Evolutionary conservation across 2,888 invertebrate genomes (phyloP), one percentile per base, ranked within the genome.

Genomic region (Furcula furcula): DNA sequence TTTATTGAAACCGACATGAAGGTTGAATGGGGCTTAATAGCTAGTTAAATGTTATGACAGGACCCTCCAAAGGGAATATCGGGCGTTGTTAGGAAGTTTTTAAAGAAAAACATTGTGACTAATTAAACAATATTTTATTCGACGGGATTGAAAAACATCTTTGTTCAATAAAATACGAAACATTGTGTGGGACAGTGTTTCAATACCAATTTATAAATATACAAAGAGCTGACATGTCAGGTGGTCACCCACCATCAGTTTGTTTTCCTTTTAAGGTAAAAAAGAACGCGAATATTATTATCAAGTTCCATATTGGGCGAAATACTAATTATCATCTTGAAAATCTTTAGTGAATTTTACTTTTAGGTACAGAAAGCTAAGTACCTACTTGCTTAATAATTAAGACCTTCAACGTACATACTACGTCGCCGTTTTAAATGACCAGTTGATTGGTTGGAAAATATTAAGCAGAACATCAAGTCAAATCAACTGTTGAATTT

Each of bases 11-110:
- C 31, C 34, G 49, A 44, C 36, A 29, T 34, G 34, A 53, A 33
- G 42, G 41, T 37, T 50, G 56, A 56, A 55, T 50, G 31, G 36
- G 31, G 33, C 46, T 51, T 36, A 45, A 53, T 49, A 30, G 36
- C 29, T 3, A 16, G 33, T 22, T 44, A 40, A 43, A 51, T 46
- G 28, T 54, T 56, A 34, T 48, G 51, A 46, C 41, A 43, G 32
- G 25, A 37, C 21, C 32, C 22, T 34, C 31, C 32, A 51, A 21
- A 12, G 23, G 32, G 20, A 29, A 33, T 35, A 31, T 44, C 29
- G 29, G 27, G 9, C 22, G 27, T 15, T 40, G 14, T 18, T 27
- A 11, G 28, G 38, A 40, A 38, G 39, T n/a, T n/a, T n/a, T n/a
- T n/a, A n/a, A n/a, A n/a, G n/a, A n/a, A n/a, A n/a, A n/a, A n/a